phyloP scores from a whole-genome alignment of 2,888 invertebrate species.

The Deroplatys truncata region DNA sequence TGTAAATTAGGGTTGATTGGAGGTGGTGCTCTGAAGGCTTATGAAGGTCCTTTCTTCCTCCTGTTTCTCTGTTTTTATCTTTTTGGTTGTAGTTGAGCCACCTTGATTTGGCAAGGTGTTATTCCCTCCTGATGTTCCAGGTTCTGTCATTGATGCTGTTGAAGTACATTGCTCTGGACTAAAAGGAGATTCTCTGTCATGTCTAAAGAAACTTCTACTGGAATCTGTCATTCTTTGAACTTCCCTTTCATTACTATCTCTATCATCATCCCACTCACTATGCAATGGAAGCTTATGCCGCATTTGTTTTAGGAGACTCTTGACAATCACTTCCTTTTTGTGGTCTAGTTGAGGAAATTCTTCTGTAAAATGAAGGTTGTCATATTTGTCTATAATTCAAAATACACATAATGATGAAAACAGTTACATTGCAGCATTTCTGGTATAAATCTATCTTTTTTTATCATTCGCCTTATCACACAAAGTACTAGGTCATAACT shows the following conservation, averaged over 20 bases:
- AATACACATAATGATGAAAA: not conserved
- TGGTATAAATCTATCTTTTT: too few relatives aligned
- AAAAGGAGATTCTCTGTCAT: too few relatives aligned
- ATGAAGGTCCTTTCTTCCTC: not conserved
- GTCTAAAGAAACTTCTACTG: too few relatives aligned
- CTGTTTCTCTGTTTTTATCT: not conserved
- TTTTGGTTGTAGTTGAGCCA: not conserved
- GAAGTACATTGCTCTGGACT: too few relatives aligned
- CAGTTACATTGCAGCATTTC: not conserved
- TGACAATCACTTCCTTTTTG: slow-evolving; percentile 85
- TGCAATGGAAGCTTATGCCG: slow-evolving; percentile 4
- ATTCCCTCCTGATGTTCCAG: not conserved
- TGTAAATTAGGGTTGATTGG: not conserved
- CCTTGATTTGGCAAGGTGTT: not conserved
- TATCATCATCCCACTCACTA: not conserved
- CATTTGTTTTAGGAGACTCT: slow-evolving; percentile 63
- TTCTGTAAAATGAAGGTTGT: slow-evolving; percentile 47
- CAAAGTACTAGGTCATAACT: too few relatives aligned
- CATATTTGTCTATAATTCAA: not conserved
- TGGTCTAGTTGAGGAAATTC: slow-evolving; percentile 89
- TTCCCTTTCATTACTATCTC: not conserved
- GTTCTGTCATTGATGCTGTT: not conserved
- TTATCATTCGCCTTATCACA: too few relatives aligned
- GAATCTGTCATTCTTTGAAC: not conserved
- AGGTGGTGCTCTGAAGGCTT: not conserved